Evolutionary conservation across 2,113 vertebrate genomes (phyloP).

Genomic region (Anarhynchus alexandrinus): DNA sequence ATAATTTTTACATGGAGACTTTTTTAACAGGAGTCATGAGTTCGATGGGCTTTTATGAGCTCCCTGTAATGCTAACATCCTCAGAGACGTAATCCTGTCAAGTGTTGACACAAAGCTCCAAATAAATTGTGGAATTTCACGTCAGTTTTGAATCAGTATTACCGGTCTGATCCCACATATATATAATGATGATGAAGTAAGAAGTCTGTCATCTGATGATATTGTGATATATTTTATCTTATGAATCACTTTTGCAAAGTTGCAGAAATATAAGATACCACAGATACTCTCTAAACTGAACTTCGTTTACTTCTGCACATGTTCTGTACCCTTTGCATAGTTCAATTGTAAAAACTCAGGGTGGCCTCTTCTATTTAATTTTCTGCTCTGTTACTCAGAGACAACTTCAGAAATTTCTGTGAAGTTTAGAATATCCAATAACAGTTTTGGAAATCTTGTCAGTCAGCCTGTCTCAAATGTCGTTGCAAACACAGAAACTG

Average conservation of each 20-base stretch:
- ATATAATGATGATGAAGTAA: not conserved
- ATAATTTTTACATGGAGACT: not conserved
- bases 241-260: not conserved
- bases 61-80: not conserved
- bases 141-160: not conserved
- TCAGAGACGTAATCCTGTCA: not conserved
- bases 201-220: not conserved
- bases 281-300: not conserved
- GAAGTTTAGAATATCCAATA: not conserved
- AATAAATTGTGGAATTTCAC: not conserved
- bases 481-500: not conserved
- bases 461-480: not conserved
- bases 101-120: not conserved
- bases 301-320: not conserved
- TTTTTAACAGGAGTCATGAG: not conserved
- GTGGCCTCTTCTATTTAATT: not conserved
- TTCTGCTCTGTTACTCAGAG: not conserved
- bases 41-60: not conserved
- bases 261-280: not conserved
- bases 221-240: not conserved
- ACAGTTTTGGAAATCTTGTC: not conserved
- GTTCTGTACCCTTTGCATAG: not conserved
- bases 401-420: not conserved
- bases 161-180: not conserved
- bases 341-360: not conserved